phyloP scores from a whole-genome alignment of 2,113 vertebrate species.

The Corvus cornix region DNA sequence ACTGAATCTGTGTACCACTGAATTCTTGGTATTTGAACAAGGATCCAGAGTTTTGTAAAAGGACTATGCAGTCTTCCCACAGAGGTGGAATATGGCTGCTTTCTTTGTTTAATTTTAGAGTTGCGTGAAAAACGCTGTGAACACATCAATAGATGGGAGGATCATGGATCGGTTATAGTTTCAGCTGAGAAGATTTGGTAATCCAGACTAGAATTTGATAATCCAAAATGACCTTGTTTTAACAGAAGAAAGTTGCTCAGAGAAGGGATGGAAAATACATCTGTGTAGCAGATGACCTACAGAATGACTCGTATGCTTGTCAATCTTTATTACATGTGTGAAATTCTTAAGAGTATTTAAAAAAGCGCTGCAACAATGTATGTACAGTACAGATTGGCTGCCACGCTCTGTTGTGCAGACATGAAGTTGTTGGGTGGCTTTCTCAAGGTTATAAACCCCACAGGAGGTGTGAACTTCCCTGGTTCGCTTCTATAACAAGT shows the following conservation, averaged over 20 bases:
- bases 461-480: background rate
- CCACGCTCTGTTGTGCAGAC: accelerated
- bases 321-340: background rate
- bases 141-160: background rate
- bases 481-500: background rate
- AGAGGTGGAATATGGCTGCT: background rate
- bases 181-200: background rate
- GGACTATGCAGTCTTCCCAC: background rate
- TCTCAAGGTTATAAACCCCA: background rate
- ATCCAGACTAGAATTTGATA: background rate
- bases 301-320: background rate
- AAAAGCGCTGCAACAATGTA: background rate
- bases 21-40: background rate
- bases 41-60: background rate
- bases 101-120: background rate
- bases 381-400: background rate
- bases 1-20: background rate
- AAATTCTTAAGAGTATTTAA: background rate
- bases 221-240: background rate
- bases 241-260: background rate
- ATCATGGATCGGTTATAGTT: background rate
- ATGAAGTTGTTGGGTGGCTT: background rate
- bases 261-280: background rate
- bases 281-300: background rate
- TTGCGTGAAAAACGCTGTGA: background rate